Evolutionary conservation across 1,140 invertebrate species (phyloP), one percentile per base, ranked within the genome.

Genomic region (Gonioctena quinquepunctata): DNA sequence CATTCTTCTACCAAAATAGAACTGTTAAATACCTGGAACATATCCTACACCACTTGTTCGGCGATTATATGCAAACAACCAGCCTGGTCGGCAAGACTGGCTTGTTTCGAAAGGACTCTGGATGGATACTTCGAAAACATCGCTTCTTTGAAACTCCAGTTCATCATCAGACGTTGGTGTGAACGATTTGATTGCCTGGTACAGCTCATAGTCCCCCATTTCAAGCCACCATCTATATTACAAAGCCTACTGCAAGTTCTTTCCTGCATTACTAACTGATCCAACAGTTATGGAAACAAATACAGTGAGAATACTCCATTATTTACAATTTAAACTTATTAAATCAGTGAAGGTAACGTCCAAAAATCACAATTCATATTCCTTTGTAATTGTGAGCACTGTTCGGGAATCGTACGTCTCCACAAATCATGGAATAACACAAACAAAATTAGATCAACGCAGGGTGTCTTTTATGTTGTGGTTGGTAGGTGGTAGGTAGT

Each of bases 141-240:
- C 77, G 68, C 77, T 76, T 70, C 71, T 75, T 70, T 73, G 72
- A 62, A 79, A 76, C 23, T 73, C 65, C 26, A 77, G 48, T n/a
- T 71, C 64, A 66, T 77, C 71, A 63, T 71, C 67, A 54, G 68
- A 22, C 23, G 66, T 26, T 33, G 76, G 72, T 27, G 63, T 71
- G 22, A 69, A 79, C 25, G 76, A 73, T 26, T 76, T 75, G 21
- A 77, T 64, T 57, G 76, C 77, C 57, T 76, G 74, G 61, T 77
- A 79, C 49, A 79, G 66, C 27, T 63, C 77, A 72, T 70, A 76
- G 50, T 77, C 76, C 68, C 74, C 77, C 77, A 79, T 79, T 71
- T 66, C 74, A 73, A 72, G 50, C 64, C 42, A 70, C 61, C 66
- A 69, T 69, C 66, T 56, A 70, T 66, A 62, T 50, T 33, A 26